Evolutionary conservation across 2,888 invertebrate genomes (phyloP), one percentile per base, ranked within the genome.

Genomic region (Thecophora atra): DNA sequence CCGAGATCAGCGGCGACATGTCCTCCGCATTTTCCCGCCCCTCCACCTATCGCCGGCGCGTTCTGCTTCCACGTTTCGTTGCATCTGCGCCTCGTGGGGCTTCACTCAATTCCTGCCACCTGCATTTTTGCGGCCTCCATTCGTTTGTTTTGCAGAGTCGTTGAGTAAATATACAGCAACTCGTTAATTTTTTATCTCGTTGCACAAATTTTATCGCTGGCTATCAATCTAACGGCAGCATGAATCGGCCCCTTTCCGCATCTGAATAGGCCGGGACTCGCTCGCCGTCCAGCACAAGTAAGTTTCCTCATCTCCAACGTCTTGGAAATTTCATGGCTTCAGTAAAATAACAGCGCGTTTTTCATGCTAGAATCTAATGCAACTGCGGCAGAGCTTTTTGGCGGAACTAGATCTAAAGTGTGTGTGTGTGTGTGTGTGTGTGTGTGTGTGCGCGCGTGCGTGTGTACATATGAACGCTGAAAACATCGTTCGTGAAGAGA

Each of bases 151-250:
- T 63, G 44, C 44, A 19, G 47, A 64, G 63, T 64, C 24, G 63
- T 64, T 44, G 64, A 64, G 64, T 26, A 26, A 47, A 47, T 67
- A 52, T 54, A 21, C 21, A 17, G 67, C 30, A 30, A 19, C 19
- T 68, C 44, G 58, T 58, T 68, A 44, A 30, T 17, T 44, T 58
- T 70, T 70, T 70, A 70, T 70, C 70, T 63, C 21, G 30, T 52
- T 52, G 51, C 70, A 37, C 63, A 44, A 30, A 28, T 21, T 70
- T 63, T 70, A 70, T 70, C 70, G 52, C 63, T 13, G 21, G 70
- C 37, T 62, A 63, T 70, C 63, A 69, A 60, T 58, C 56, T 64
- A 26, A 56, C n/a, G 51, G 54, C 58, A 28, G 58, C 58, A 28
- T 58, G 58, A 4, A 21, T 54, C 54, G 19, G 54, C 54, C 11